Percentiles rank a stretch among this genome's conserved stretches.
These are phyloP conservation scores for Teleopsis dalmanni DNA, from an alignment of 1,140 invertebrate species.

Conservation along the genomic window DNA sequence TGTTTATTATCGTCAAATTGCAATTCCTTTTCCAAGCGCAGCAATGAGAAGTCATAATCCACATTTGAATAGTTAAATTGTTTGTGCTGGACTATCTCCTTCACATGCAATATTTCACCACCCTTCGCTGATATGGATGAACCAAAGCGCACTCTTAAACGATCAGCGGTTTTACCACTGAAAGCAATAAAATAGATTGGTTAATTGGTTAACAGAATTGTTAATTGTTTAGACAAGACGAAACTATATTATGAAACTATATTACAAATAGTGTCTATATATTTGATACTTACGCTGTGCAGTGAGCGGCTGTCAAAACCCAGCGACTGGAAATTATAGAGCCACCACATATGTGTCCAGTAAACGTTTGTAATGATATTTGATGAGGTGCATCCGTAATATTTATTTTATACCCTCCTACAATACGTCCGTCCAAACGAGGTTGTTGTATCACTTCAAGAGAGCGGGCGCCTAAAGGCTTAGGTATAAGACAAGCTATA, in stretches of 20 bases:
- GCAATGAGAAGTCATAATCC: conserved; percentile 41
- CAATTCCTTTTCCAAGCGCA: conserved; percentile 34
- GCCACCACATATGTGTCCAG: conserved; percentile 55
- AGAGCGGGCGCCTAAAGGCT: background rate
- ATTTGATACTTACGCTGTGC: conserved; percentile 42
- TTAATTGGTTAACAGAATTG: background rate
- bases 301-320: conserved; percentile 50
- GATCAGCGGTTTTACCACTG: conserved; percentile 29
- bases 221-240: background rate
- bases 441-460: conserved; percentile 13
- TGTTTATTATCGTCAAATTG: conserved; percentile 31
- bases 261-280: background rate
- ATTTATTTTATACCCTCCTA: conserved; percentile 44
- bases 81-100: conserved; percentile 36
- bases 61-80: conserved; percentile 33
- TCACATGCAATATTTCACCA: conserved; percentile 29
- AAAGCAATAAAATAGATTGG: background rate
- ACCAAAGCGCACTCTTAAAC: conserved; percentile 30
- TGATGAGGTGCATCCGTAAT: conserved; percentile 48
- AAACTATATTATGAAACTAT: too few species aligned
- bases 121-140: conserved; percentile 24
- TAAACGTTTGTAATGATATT: conserved; percentile 42
- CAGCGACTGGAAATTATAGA: conserved; percentile 54
- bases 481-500: conserved; percentile 27
- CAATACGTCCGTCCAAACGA: conserved; percentile 42